These are phyloP conservation scores for Cygnus olor DNA, from an alignment of 2,797 vertebrate genomes.

Conservation along the genomic window DNA sequence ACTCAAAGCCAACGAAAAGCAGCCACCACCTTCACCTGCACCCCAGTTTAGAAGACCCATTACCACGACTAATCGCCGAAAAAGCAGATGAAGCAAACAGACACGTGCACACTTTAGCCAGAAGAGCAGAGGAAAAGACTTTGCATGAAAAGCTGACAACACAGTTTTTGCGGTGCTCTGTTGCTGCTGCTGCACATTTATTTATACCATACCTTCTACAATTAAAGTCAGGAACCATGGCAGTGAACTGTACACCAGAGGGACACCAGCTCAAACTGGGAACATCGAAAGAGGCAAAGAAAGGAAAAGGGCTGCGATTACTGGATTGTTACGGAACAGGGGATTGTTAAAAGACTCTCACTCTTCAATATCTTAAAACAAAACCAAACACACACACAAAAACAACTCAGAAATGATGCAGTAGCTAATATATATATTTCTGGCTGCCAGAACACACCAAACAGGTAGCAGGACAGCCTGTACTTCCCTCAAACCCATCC, in stretches of 20 bases:
- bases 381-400: not conserved
- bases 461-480: not conserved
- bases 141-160: constrained; percentile 14
- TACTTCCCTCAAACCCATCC: not conserved
- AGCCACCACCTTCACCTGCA: constrained; percentile 52
- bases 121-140: not conserved
- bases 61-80: not conserved
- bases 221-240: constrained; percentile 83
- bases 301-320: constrained; percentile 73
- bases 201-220: constrained; percentile 84
- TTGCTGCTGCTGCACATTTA: constrained; percentile 7
- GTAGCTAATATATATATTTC: not conserved
- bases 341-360: constrained; percentile 43
- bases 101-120: constrained; percentile 49
- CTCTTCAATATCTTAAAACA: not conserved
- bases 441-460: not conserved
- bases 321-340: constrained; percentile 37
- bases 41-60: not conserved
- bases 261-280: constrained; percentile 89
- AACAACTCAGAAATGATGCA: not conserved
- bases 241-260: constrained; percentile 80
- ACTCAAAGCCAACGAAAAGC: constrained; percentile 1
- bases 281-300: constrained; percentile 74
- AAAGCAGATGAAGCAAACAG: constrained; percentile 47
- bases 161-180: constrained; percentile 1